Evolutionary conservation across 2,113 vertebrate genomes (phyloP).

Genomic region (Noturus placidus): DNA sequence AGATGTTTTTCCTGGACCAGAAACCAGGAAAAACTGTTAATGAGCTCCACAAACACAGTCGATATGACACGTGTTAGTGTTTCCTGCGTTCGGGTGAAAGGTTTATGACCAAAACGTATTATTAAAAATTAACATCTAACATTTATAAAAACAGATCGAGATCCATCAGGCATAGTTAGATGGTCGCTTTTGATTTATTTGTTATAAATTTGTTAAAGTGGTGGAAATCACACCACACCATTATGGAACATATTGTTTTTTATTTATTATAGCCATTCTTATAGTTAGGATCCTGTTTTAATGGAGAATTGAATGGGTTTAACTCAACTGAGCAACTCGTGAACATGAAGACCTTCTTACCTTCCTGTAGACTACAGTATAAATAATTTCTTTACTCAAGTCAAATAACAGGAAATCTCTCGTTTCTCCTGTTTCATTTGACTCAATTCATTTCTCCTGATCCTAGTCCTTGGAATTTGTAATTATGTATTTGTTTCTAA

Average conservation of each 20-base stretch:
- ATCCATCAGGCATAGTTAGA: neutral
- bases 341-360: neutral
- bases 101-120: too few species aligned
- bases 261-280: neutral
- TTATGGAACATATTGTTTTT: neutral
- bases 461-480: neutral
- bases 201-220: neutral
- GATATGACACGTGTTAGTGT: neutral
- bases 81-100: neutral
- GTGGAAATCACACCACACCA: neutral
- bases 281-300: neutral
- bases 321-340: neutral
- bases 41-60: neutral
- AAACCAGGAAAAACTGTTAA: slow-evolving; percentile 4
- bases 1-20: neutral
- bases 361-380: too few species aligned
- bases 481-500: neutral
- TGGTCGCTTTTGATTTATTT: neutral
- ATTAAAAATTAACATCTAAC: neutral
- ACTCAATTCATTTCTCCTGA: neutral
- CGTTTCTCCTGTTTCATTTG: neutral
- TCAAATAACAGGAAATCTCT: neutral
- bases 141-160: neutral
- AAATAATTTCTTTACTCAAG: neutral
- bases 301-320: neutral